Conservation (phyloP, 2,113 vertebrate genomes). For the Ammodytes dubius region DNA sequence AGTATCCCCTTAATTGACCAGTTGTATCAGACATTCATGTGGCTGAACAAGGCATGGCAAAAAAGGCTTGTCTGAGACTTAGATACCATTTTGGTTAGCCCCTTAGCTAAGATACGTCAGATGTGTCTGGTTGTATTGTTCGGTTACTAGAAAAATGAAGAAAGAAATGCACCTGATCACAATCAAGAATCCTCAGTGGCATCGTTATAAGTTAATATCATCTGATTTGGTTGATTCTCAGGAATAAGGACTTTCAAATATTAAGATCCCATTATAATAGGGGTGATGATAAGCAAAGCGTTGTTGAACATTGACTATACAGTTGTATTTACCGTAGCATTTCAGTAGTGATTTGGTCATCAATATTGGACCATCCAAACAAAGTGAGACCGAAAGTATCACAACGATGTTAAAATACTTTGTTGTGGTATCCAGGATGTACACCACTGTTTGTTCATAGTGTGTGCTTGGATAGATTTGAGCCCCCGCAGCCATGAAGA, state of each 20-base stretch:
- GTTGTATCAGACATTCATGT: neutral
- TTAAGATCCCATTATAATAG: neutral
- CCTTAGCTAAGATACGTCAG: neutral
- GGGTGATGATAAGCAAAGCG: neutral
- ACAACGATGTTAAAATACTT: neutral
- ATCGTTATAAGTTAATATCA: neutral
- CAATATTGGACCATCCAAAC: neutral
- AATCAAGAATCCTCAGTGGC: neutral
- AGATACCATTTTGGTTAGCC: neutral
- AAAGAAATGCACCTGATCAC: neutral
- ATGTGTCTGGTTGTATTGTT: neutral
- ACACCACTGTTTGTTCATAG: neutral
- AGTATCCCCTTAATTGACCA: conserved; percentile 2
- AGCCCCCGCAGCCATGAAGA: neutral
- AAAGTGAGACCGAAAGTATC: neutral
- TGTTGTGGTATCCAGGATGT: neutral
- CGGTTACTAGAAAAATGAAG: neutral
- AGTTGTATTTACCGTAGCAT: neutral
- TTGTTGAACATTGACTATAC: neutral
- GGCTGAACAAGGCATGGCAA: neutral
- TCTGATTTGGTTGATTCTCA: neutral
- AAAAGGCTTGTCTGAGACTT: neutral
- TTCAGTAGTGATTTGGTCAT: neutral
- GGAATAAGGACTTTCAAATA: neutral
- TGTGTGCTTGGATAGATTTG: neutral